Conservation (phyloP, 2,113 vertebrate genomes). For the Tretioscincus oriximinensis region DNA sequence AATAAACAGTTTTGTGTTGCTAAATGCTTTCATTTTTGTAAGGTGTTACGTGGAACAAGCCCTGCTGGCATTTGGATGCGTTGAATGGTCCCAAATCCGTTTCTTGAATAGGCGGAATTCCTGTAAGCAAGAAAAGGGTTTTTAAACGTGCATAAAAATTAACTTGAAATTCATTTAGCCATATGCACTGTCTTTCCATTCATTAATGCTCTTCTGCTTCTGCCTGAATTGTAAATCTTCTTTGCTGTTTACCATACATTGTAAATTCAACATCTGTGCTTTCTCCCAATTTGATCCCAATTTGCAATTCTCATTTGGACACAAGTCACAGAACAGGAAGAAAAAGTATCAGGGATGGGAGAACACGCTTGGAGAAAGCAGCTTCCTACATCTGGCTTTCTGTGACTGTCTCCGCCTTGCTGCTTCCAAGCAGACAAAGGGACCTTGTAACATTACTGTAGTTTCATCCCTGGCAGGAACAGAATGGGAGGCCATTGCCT, state of each 20-base stretch:
- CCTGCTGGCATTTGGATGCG: slow-evolving; percentile 32
- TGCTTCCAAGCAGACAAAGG: background rate
- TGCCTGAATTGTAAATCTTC: background rate
- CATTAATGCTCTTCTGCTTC: background rate
- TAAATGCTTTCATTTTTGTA: slow-evolving; percentile 49
- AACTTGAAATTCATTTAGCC: slow-evolving; percentile 29
- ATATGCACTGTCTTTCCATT: background rate
- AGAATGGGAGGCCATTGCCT: no score
- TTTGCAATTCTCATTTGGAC: background rate
- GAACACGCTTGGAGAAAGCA: background rate
- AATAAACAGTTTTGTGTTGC: slow-evolving; percentile 76
- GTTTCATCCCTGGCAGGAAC: background rate
- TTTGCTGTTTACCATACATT: background rate
- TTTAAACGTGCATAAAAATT: slow-evolving; percentile 30
- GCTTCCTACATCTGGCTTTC: background rate
- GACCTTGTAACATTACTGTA: background rate
- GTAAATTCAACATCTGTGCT: background rate
- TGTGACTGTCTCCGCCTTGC: background rate
- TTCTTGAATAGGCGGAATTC: slow-evolving; percentile 39
- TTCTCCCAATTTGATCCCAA: background rate
- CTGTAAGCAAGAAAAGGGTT: slow-evolving; percentile 21
- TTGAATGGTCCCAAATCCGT: slow-evolving; percentile 32
- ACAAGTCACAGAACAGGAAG: background rate
- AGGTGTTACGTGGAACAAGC: slow-evolving; percentile 50
- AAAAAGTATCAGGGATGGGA: background rate